phyloP scores from a whole-genome alignment of 2,888 invertebrate species.

The Phymatocera aterrima region DNA sequence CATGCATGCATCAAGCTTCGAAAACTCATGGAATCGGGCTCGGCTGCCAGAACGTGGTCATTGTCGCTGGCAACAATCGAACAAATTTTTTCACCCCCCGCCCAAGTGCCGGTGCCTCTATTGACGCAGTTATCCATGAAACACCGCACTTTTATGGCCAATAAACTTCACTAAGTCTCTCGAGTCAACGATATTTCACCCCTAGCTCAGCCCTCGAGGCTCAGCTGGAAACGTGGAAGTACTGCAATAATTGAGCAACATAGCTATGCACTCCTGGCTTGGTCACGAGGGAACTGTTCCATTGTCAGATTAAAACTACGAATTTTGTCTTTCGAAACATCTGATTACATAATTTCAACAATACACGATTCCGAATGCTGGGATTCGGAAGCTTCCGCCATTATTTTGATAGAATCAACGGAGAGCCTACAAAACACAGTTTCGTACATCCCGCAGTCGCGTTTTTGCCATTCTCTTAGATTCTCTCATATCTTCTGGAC shows the following conservation, averaged over 20 bases:
- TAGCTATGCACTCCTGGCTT: conserved; percentile 27
- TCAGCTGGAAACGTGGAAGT: conserved; percentile 7
- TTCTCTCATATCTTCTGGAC: too few species aligned
- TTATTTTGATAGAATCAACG: too few species aligned
- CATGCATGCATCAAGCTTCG: too few species aligned
- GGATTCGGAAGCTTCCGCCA: neutral
- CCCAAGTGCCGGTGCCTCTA: conserved; percentile 7
- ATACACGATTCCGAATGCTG: neutral
- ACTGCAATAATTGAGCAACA: conserved; percentile 39
- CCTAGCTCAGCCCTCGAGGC: conserved; percentile 33
- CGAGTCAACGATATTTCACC: neutral
- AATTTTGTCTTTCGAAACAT: conserved; percentile 4
- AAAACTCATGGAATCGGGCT: neutral
- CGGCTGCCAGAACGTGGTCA: neutral
- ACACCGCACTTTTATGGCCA: conserved; percentile 18
- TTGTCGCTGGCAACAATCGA: neutral
- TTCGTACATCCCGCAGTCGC: too few species aligned
- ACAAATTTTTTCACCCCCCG: neutral
- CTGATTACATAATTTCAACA: too few species aligned
- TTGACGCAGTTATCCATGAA: neutral
- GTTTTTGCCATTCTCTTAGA: too few species aligned
- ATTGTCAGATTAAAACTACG: neutral
- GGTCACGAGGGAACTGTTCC: conserved; percentile 22
- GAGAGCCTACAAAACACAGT: too few species aligned
- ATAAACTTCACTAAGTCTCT: conserved; percentile 18